A percentile compares a stretch with the other conserved stretches of the same genome.
phyloP scores from a whole-genome alignment of 2,113 vertebrate genomes.

The Dromas ardeola region DNA sequence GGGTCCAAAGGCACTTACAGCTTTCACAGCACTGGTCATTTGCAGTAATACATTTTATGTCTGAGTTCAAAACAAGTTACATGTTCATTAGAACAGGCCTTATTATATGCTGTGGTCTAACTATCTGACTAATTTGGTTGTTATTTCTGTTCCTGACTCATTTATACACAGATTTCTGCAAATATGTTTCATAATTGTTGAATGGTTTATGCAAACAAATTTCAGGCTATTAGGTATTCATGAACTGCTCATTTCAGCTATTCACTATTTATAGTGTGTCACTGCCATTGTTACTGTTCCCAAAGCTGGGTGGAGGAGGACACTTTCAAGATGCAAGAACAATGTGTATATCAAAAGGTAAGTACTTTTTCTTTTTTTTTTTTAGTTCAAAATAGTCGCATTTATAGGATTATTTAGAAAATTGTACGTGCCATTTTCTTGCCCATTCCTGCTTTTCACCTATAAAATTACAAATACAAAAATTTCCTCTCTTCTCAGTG shows the following conservation, averaged over 20 bases:
- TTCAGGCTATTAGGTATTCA: neutral
- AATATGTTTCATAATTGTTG: neutral
- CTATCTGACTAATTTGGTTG: neutral
- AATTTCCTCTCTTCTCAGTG: neutral
- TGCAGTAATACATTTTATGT: neutral
- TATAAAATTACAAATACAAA: neutral
- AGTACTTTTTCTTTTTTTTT: neutral
- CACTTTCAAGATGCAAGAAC: neutral
- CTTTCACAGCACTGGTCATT: neutral
- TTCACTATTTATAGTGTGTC: neutral
- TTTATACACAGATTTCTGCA: conserved; percentile 20
- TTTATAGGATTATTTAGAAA: neutral
- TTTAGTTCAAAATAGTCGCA: neutral
- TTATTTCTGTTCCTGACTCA: neutral
- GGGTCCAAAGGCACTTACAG: neutral
- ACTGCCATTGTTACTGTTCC: neutral
- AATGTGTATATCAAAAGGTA: neutral
- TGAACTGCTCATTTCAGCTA: conserved; percentile 19
- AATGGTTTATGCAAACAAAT: neutral
- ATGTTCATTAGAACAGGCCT: neutral
- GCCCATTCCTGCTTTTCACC: neutral
- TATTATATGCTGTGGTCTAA: neutral
- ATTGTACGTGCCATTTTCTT: neutral
- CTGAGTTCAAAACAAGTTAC: neutral
- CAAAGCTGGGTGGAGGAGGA: neutral